These are phyloP conservation scores for Microtus ochrogaster DNA, from an alignment of 2,113 vertebrate genomes.

Conservation along the genomic window DNA sequence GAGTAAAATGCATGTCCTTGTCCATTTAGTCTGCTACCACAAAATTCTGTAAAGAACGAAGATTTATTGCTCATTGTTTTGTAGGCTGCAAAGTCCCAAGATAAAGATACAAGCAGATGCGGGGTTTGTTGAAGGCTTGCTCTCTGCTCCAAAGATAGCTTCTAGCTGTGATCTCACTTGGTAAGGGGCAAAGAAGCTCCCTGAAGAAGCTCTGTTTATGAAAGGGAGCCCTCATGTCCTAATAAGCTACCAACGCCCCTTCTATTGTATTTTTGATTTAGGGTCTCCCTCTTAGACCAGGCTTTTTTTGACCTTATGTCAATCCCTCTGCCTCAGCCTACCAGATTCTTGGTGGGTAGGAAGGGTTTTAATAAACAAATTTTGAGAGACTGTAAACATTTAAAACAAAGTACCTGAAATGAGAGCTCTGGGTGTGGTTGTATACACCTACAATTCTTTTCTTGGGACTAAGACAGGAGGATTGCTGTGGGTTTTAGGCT, in stretches of 20 bases:
- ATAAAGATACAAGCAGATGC: background rate
- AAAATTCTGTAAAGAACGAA: background rate
- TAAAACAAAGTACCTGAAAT: background rate
- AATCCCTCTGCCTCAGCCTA: background rate
- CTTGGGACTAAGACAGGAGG: background rate
- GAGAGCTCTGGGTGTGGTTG: background rate
- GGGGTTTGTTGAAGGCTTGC: background rate
- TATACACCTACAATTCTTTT: background rate
- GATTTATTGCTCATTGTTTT: background rate
- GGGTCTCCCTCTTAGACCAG: background rate
- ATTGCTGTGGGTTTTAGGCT: background rate
- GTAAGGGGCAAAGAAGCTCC: background rate
- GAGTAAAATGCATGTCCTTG: background rate
- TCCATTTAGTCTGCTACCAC: background rate
- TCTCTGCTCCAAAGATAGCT: background rate
- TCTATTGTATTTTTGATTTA: background rate
- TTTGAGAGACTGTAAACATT: background rate
- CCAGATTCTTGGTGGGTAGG: background rate
- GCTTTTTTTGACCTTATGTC: background rate
- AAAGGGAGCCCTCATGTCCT: background rate
- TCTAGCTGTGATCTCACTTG: background rate
- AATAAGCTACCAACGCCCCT: background rate
- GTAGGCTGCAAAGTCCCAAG: background rate
- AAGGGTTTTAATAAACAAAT: background rate
- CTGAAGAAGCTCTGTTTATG: background rate